Base-by-base conservation (phyloP, 1,140 invertebrate species). In the Drosophila truncata region DNA sequence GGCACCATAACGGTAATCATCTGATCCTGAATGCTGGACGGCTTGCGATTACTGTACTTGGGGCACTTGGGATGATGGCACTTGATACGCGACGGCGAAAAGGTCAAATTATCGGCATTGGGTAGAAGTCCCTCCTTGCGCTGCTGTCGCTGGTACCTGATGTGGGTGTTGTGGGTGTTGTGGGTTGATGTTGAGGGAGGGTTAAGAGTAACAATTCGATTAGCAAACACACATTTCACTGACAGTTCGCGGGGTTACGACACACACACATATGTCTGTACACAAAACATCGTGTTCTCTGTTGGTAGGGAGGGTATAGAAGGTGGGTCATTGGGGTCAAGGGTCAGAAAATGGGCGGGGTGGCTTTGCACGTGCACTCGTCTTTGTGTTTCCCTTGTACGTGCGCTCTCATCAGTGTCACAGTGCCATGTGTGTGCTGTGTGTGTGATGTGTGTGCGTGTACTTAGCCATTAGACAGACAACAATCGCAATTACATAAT, bases 1-100 rank as follows among this genome's bases (percentile, higher is more conserved):
- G 92, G 92, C 58, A 93, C 92, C 92, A 93, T 93, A 27, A 93
- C 92, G 59, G 92, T 93, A 72, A 93, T 93, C 92, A 93, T 93
- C 82, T 93, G 92, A 83, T 93, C 92, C 82, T 92, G 91, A 50
- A 92, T 92, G 52, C 78, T 92, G 59, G 91, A 87, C 74, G 91
- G 91, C 77, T 92, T 92, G 29, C 88, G 91, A 73, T 82, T 79
- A 58, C 80, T 78, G 83, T 91, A 92, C 78, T 93, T 93, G 55
- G 92, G 92, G 50, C 92, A 93, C 71, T 93, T 93, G 16, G 92
- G 92, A 83, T 93, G 92, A 62, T 93, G 92, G 69, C 91, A 91
- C 70, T 92, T 93, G 76, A 93, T 93, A 46, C 92, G 88, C 50
- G 90, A 92, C 25, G 92, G 92, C 33, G 92, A 93, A 31, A 93